Evolutionary conservation across 1,140 invertebrate genomes (phyloP).

Genomic region (Lethocerus indicus): DNA sequence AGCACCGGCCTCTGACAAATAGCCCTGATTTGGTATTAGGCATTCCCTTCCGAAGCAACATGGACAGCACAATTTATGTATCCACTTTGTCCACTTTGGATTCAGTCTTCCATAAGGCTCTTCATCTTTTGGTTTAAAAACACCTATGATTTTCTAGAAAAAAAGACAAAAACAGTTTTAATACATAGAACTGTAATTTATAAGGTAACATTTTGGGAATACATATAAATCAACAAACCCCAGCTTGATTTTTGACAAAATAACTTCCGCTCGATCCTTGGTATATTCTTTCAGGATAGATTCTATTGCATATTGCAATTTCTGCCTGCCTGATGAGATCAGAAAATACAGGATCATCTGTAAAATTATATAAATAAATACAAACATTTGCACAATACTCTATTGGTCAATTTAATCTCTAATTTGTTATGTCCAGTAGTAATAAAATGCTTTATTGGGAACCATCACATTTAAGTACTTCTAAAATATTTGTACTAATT

Average conservation of each 20-base stretch:
- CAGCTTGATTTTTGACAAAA: slow-evolving; percentile 86
- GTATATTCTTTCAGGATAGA: slow-evolving; percentile 91
- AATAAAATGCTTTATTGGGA: too few relatives aligned
- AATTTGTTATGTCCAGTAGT: too few relatives aligned
- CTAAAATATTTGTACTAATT: too few relatives aligned
- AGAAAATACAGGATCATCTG: slow-evolving; percentile 87
- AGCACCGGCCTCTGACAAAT: slow-evolving; percentile 93
- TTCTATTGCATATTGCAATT: slow-evolving; percentile 82
- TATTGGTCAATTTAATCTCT: too few relatives aligned
- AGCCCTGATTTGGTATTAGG: slow-evolving; percentile 97
- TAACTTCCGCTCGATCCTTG: slow-evolving; percentile 98
- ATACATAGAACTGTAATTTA: not conserved
- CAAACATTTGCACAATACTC: too few relatives aligned
- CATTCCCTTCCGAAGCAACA: slow-evolving; percentile 98
- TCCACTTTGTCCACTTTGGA: slow-evolving; percentile 99
- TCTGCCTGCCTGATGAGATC: slow-evolving; percentile 83
- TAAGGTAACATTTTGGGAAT: not conserved
- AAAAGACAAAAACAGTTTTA: slow-evolving; percentile 12
- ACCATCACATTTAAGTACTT: too few relatives aligned
- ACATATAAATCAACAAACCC: slow-evolving; percentile 36
- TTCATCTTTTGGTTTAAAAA: slow-evolving; percentile 99
- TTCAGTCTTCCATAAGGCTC: slow-evolving; percentile 96
- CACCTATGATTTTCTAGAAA: slow-evolving; percentile 80
- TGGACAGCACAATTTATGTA: slow-evolving; percentile 97
- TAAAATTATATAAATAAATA: slow-evolving; percentile 15